Evolutionary conservation across 2,113 vertebrate genomes (phyloP).

Genomic region (Syrmaticus mikado): DNA sequence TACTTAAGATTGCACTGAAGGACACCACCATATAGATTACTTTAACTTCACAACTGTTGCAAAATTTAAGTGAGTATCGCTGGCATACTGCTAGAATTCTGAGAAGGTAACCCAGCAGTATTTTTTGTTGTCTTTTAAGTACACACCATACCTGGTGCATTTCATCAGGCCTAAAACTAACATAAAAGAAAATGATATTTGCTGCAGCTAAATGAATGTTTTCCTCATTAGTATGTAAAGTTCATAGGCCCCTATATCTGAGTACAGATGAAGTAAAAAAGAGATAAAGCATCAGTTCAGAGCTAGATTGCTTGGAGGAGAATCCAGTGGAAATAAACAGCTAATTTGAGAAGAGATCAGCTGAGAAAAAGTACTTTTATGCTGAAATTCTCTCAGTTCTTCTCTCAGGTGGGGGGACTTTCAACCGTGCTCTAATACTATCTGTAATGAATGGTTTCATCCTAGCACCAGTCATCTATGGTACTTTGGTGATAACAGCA

Average conservation of each 20-base stretch:
- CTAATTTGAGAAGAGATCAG: not conserved
- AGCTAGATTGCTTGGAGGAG: not conserved
- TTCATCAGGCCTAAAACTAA: not conserved
- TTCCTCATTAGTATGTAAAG: not conserved
- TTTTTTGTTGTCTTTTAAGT: not conserved
- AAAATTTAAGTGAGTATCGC: not conserved
- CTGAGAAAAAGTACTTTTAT: not conserved
- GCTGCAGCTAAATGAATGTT: not conserved
- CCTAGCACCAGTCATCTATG: not conserved
- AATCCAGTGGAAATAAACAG: not conserved
- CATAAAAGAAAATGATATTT: not conserved
- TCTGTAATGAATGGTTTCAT: conserved; percentile 13
- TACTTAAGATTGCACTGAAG: not conserved
- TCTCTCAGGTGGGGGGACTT: not conserved
- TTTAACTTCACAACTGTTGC: not conserved
- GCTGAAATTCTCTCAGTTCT: not conserved
- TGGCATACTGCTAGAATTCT: not conserved
- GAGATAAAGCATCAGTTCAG: not conserved
- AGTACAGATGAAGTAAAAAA: not conserved
- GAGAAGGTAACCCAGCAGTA: accelerated
- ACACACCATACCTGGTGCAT: not conserved
- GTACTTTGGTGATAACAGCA: conserved; percentile 3
- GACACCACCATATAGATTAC: not conserved
- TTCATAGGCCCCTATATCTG: not conserved
- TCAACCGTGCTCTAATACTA: not conserved